Evolutionary conservation across 2,888 invertebrate genomes (phyloP).

Genomic region (Pyrgus malvae): DNA sequence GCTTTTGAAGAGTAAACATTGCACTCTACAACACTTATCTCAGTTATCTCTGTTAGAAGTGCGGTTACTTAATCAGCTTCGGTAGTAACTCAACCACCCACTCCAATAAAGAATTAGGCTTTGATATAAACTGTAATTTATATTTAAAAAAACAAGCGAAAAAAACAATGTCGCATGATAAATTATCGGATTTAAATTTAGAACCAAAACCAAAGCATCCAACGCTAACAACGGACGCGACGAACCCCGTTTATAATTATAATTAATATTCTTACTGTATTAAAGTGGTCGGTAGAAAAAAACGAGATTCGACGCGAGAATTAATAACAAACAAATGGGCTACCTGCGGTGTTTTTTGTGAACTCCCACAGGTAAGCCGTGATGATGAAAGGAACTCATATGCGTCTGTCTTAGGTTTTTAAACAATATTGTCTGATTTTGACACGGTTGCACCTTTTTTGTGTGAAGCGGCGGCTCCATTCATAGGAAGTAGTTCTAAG

Average conservation of each 20-base stretch:
- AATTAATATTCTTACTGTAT: conserved; percentile 82
- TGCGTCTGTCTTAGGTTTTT: conserved; percentile 73
- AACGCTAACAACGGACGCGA: conserved; percentile 71
- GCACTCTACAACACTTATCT: background rate
- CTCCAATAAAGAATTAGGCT: conserved; percentile 29
- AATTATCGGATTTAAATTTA: conserved; percentile 78
- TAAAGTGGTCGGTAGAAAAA: conserved; percentile 72
- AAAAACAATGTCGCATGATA: conserved; percentile 79
- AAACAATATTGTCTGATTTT: conserved; percentile 76
- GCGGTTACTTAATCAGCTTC: conserved; percentile 30
- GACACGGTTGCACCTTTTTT: conserved; percentile 76
- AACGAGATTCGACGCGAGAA: conserved; percentile 77
- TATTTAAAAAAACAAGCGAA: conserved; percentile 58
- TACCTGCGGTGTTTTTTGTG: conserved; percentile 81
- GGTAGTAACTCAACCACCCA: conserved; percentile 43
- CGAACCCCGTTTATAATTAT: conserved; percentile 79
- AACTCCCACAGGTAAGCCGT: conserved; percentile 72
- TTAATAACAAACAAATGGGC: conserved; percentile 83
- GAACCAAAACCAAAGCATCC: conserved; percentile 64
- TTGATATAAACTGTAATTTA: conserved; percentile 20
- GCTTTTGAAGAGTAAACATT: background rate
- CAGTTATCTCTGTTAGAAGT: conserved; percentile 8
- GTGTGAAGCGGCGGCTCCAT: conserved; percentile 58
- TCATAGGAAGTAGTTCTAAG: conserved; percentile 60
- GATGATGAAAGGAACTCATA: conserved; percentile 76